phyloP scores from a whole-genome alignment of 2,113 vertebrate species.

The Pelecanoides urinatrix region DNA sequence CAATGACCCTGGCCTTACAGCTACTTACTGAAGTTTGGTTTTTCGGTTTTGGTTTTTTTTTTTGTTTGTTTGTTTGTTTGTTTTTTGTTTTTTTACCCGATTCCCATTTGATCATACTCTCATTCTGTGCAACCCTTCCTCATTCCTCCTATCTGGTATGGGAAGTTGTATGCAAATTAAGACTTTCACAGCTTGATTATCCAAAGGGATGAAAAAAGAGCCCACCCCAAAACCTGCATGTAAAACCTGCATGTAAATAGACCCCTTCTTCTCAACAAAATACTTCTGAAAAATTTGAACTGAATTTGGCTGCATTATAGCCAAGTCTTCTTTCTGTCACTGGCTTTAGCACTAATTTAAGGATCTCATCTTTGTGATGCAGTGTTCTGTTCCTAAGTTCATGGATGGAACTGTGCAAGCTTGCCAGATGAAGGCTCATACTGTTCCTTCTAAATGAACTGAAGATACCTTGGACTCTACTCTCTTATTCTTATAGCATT shows the following conservation, averaged over 20 bases:
- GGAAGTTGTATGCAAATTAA: background rate
- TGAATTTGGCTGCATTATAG: background rate
- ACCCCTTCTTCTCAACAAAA: background rate
- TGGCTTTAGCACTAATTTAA: background rate
- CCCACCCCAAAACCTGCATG: background rate
- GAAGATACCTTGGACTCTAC: background rate
- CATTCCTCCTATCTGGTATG: background rate
- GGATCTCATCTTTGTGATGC: background rate
- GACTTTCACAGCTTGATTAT: background rate
- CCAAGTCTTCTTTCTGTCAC: background rate
- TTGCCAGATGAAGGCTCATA: background rate
- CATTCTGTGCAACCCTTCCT: background rate
- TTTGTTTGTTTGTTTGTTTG: no score
- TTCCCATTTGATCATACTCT: background rate
- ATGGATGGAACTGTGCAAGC: background rate
- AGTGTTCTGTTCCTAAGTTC: background rate
- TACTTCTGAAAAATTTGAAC: background rate
- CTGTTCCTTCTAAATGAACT: background rate
- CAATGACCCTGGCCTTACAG: background rate
- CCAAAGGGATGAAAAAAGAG: background rate
- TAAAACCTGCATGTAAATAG: background rate
- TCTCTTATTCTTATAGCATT: background rate
- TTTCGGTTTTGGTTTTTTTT: no score
- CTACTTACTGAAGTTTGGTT: background rate
- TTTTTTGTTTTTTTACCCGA: no score